Evolutionary conservation across 2,888 invertebrate genomes (phyloP).

Genomic region (Meta bourneti): DNA sequence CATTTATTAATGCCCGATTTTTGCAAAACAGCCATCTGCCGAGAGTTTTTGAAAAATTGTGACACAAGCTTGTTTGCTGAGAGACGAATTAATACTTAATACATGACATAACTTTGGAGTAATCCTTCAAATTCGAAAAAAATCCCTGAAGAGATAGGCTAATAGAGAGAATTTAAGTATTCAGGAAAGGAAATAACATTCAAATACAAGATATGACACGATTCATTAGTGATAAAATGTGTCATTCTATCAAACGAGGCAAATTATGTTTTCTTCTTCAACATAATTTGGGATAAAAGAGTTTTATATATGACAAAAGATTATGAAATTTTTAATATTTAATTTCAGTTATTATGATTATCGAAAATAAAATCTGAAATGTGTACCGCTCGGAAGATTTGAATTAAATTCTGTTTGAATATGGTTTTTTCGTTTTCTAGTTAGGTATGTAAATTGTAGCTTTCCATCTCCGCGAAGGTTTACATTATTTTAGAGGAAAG

Average conservation of each 20-base stretch:
- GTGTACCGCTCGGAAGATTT: too few species aligned
- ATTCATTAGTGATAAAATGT: background rate
- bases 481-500: too few species aligned
- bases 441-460: too few species aligned
- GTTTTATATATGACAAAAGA: too few species aligned
- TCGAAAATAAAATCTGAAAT: too few species aligned
- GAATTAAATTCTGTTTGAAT: too few species aligned
- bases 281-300: background rate
- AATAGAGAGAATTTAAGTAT: background rate
- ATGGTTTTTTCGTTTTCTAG: too few species aligned
- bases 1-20: background rate
- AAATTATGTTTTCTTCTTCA: background rate
- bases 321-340: too few species aligned
- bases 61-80: background rate
- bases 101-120: background rate
- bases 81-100: conserved; percentile 25
- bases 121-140: background rate
- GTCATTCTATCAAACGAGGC: background rate
- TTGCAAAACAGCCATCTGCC: too few species aligned
- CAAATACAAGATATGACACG: background rate
- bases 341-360: too few species aligned
- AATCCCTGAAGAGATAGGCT: background rate
- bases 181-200: background rate
- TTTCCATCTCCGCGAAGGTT: too few species aligned
- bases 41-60: background rate